A percentile compares a stretch with the other conserved stretches of the same genome.
phyloP scores from a whole-genome alignment of 2,797 vertebrate species.

The Rhinophrynus dorsalis region DNA sequence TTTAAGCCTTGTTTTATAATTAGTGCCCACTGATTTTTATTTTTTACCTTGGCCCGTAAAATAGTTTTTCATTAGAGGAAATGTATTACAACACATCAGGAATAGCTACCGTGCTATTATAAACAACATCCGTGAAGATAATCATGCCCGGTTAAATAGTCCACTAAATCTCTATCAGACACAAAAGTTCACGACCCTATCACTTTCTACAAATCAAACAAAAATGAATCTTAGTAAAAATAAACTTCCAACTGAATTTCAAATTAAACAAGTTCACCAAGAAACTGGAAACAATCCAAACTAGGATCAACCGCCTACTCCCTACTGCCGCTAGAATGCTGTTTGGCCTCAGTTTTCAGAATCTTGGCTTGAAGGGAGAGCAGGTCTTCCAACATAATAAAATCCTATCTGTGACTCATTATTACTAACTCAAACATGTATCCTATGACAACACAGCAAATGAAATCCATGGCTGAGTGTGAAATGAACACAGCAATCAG shows the following conservation, averaged over 20 bases:
- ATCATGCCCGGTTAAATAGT: constrained; percentile 25
- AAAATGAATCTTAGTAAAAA: constrained; percentile 45
- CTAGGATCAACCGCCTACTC: constrained; percentile 33
- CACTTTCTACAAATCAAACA: constrained; percentile 43
- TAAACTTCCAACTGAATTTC: constrained; percentile 47
- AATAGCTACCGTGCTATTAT: constrained; percentile 36
- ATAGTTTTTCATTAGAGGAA: constrained; percentile 30
- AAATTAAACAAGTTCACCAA: constrained; percentile 46
- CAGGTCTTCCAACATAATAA: constrained; percentile 43
- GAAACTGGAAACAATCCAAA: constrained; percentile 25
- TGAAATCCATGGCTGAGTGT: constrained; percentile 26
- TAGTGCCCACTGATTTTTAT: constrained; percentile 31
- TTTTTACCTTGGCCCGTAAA: constrained; percentile 32
- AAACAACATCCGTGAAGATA: constrained; percentile 43
- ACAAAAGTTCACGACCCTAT: constrained; percentile 45
- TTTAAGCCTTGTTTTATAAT: constrained; percentile 45
- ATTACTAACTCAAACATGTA: constrained; percentile 33
- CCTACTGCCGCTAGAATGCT: constrained; percentile 44
- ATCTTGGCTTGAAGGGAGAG: constrained; percentile 36
- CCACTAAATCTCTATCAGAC: constrained; percentile 46
- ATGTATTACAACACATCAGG: constrained; percentile 22
- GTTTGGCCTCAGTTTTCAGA: constrained; percentile 34
- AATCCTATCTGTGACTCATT: constrained; percentile 45
- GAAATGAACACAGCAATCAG: not conserved
- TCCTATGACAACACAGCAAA: constrained; percentile 9